Evolutionary conservation across 2,113 vertebrate species (phyloP).

Genomic region (Ifrita kowaldi): DNA sequence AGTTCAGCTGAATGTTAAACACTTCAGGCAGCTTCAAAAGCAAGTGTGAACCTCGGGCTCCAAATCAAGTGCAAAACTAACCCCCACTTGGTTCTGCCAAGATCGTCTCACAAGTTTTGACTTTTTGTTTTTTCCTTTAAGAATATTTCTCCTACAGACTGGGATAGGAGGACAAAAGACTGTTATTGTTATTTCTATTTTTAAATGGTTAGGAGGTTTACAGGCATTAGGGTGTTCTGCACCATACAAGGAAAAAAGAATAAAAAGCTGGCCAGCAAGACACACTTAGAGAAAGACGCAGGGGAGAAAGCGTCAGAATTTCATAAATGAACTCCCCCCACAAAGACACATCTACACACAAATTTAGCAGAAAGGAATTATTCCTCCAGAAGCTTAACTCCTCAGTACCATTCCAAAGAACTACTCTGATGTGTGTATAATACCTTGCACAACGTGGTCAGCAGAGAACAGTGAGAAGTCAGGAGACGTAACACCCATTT

Average conservation of each 20-base stretch:
- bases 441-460: neutral
- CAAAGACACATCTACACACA: neutral
- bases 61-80: neutral
- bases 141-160: neutral
- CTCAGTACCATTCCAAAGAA: neutral
- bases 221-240: slow-evolving; percentile 9
- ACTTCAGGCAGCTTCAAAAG: neutral
- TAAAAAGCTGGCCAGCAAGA: slow-evolving; percentile 4
- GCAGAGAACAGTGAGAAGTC: neutral
- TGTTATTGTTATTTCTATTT: slow-evolving; percentile 51
- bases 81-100: neutral
- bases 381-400: slow-evolving; percentile 8
- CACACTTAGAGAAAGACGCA: neutral
- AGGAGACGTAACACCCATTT: neutral
- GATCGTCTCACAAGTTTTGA: neutral
- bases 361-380: neutral
- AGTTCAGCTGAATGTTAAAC: neutral
- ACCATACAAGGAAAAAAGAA: slow-evolving; percentile 51
- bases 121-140: neutral
- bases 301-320: neutral
- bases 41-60: neutral
- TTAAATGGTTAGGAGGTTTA: slow-evolving; percentile 41
- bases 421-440: neutral
- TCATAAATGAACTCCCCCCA: neutral
- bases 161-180: neutral